Base-by-base conservation (phyloP, 2,113 vertebrate species). In the Scomber scombrus region DNA sequence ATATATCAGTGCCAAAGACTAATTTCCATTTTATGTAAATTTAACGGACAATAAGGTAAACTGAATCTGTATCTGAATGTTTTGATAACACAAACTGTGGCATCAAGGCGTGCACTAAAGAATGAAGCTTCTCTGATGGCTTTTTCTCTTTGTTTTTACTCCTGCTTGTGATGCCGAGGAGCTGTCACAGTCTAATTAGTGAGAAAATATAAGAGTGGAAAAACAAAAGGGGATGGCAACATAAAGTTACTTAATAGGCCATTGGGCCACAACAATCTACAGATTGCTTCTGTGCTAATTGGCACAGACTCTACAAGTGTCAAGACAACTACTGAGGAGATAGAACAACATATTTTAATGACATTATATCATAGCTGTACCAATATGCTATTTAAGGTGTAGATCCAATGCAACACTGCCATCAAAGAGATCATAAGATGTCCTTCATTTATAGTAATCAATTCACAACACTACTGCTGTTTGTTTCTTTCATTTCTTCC, bases 181-280 rank as follows among this genome's bases (percentile, higher is more conserved):
- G 68, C 76, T 82, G 68, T 85, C 82, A 69, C 71, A 58, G 70
- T 75, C 89, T 88, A 92, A 92, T 91, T 93, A 89, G 62, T 6
- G 13, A 64, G 63, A 60, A 85, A 71, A 89, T 81, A 75, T 81
- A 63, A 64, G 31, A 29, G 64, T 3, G 31, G 58, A 51, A 85
- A 89, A 89, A 84, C 66, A 83, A 85, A 82, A 74, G 67, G 29
- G 21, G 81, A 81, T 11, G 16, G 82, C 56, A 71, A 63, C 75
- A 86, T 83, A 69, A 84, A 81, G 81, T 75, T 60, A 34, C 34
- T 83, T 83, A 85, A 89, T 51, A 79, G 81, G 87, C 74, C 80
- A 69, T 67, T 45, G 71, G 75, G 80, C 58, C 43, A 19, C 29
- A 19, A 13, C 62, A 19, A 70, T 66, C 66, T 67, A 68, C 65